phyloP scores from a whole-genome alignment of 2,797 vertebrate genomes.

The Enteromius trimaculatus region DNA sequence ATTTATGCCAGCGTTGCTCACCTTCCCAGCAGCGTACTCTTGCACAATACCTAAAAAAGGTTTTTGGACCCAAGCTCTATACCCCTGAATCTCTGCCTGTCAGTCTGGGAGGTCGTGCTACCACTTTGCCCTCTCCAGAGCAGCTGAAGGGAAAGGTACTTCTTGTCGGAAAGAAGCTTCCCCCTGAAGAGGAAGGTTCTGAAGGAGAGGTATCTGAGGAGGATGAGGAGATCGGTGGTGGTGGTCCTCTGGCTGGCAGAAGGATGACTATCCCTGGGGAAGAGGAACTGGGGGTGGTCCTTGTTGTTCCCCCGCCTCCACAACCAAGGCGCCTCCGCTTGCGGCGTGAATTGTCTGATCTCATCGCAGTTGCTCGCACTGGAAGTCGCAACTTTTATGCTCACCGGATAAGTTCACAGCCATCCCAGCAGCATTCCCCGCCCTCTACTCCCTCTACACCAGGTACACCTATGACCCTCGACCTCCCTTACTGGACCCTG shows the following conservation, averaged over 20 bases:
- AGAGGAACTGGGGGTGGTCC: slow-evolving; percentile 79
- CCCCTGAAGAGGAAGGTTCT: slow-evolving; percentile 77
- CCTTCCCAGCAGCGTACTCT: slow-evolving; percentile 87
- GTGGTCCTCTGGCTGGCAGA: slow-evolving; percentile 78
- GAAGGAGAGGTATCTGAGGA: slow-evolving; percentile 97
- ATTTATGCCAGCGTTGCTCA: slow-evolving; percentile 92
- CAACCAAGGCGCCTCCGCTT: slow-evolving; percentile 82
- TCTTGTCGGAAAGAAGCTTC: slow-evolving; percentile 91
- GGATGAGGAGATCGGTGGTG: slow-evolving; percentile 89
- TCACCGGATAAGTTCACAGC: slow-evolving; percentile 68
- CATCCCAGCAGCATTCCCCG: slow-evolving; percentile 72
- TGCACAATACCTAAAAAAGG: slow-evolving; percentile 88
- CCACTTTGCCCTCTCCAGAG: slow-evolving; percentile 89
- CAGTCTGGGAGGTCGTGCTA: slow-evolving; percentile 72
- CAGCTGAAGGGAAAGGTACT: slow-evolving; percentile 90
- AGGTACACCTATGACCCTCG: slow-evolving; percentile 66
- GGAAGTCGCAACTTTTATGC: slow-evolving; percentile 79
- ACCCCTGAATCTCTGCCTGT: slow-evolving; percentile 80
- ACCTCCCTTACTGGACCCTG: slow-evolving; percentile 83
- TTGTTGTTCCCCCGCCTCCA: slow-evolving; percentile 85
- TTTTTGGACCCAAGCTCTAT: slow-evolving; percentile 89
- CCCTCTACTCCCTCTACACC: slow-evolving; percentile 75
- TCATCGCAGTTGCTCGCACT: slow-evolving; percentile 81
- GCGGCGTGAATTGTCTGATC: slow-evolving; percentile 88
- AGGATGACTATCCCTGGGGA: slow-evolving; percentile 83